These are phyloP conservation scores for Macropodus opercularis DNA, from an alignment of 2,797 vertebrate species.

Conservation along the genomic window DNA sequence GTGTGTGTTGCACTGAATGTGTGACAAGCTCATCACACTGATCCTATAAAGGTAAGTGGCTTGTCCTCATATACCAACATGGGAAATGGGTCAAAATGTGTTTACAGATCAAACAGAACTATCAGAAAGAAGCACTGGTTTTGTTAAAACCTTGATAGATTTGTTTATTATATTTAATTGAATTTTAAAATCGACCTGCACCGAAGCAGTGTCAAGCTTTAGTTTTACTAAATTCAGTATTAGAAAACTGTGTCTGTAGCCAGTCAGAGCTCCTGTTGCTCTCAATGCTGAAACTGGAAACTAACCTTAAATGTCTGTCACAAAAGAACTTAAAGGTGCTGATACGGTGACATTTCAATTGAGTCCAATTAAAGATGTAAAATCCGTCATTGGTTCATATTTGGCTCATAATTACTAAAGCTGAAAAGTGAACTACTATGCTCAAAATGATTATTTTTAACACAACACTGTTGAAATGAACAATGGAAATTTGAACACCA, in stretches of 20 bases:
- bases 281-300: no score
- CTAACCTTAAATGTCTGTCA: no score
- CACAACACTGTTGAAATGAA: no score
- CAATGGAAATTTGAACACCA: no score
- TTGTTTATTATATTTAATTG: background rate
- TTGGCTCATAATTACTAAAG: background rate
- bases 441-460: background rate
- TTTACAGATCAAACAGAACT: background rate
- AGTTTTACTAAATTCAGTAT: background rate
- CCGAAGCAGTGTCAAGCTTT: background rate
- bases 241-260: background rate
- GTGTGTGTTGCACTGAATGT: conserved; percentile 13
- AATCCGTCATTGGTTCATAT: background rate
- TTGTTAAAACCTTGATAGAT: background rate
- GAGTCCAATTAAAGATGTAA: no score
- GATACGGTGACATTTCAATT: background rate
- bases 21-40: conserved; percentile 37
- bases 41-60: conserved; percentile 55
- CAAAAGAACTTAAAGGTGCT: no score
- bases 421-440: background rate
- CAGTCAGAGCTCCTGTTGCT: no score
- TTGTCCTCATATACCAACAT: conserved; percentile 22
- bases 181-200: background rate
- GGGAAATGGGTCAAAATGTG: conserved; percentile 30
- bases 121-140: background rate